Evolutionary conservation across 2,888 invertebrate genomes (phyloP), one percentile per base, ranked within the genome.

Genomic region (Oxyscelio sp.): DNA sequence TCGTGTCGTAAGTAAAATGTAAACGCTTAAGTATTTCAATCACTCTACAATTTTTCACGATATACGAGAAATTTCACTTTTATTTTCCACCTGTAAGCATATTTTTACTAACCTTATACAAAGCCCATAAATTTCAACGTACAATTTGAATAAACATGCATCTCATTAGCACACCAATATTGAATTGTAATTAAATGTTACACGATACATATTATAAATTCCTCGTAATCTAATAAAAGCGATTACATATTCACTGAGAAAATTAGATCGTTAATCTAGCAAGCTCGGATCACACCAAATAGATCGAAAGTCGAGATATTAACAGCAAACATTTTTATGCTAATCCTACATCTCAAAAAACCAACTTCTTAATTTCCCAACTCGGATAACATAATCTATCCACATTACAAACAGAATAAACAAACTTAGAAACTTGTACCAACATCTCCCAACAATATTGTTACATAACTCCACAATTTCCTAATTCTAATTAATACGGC

Each of bases 231-330:
- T 31, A 45, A 63, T 63, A 63, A 63, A 45, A 17, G 19, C 13
- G 48, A 48, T 63, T 63, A 63, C 31, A 9, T n/a, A 61, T 63
- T 48, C 63, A 48, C 11, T n/a, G n/a, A n/a, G n/a, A n/a, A n/a
- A n/a, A n/a, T n/a, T n/a, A n/a, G n/a, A n/a, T n/a, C n/a, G n/a
- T n/a, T n/a, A n/a, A n/a, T n/a, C n/a, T n/a, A n/a, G n/a, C n/a
- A n/a, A n/a, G n/a, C n/a, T n/a, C n/a, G n/a, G n/a, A n/a, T n/a
- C n/a, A n/a, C n/a, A n/a, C n/a, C n/a, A n/a, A n/a, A n/a, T n/a
- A n/a, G n/a, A n/a, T n/a, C n/a, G n/a, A n/a, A n/a, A n/a, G n/a
- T n/a, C n/a, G n/a, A n/a, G n/a, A n/a, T n/a, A n/a, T n/a, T n/a
- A n/a, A n/a, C n/a, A n/a, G n/a, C n/a, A n/a, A n/a, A n/a, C n/a